Evolutionary conservation across 92 coral and sea anemone genomes (phyloP).

Genomic region (Epizoanthus rinbou): DNA sequence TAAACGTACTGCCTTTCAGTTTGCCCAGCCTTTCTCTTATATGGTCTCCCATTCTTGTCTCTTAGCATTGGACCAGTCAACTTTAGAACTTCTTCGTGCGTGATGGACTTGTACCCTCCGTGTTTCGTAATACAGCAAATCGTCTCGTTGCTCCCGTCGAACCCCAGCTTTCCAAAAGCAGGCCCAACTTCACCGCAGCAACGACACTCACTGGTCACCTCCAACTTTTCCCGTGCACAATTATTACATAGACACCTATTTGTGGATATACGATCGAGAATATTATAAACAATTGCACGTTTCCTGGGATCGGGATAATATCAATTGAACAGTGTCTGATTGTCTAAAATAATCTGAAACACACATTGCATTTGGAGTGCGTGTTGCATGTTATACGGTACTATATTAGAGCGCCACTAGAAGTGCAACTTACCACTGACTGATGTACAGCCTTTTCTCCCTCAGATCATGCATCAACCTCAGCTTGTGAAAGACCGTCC

Average conservation of each 20-base stretch:
- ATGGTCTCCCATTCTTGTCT: too few relatives aligned
- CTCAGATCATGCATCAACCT: conserved; percentile 26
- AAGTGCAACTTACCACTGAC: conserved; percentile 21
- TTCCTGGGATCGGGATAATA: conserved; percentile 11
- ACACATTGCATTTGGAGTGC: conserved; percentile 12
- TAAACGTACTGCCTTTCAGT: conserved; percentile 10
- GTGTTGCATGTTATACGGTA: conserved; percentile 13
- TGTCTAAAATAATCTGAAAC: not conserved
- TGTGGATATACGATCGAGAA: conserved; percentile 16
- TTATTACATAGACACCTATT: conserved; percentile 9
- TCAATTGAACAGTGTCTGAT: conserved; percentile 5
- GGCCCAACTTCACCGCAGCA: not conserved
- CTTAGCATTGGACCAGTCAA: too few relatives aligned
- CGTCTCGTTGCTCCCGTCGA: not conserved
- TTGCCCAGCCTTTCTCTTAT: not conserved
- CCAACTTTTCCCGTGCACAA: not conserved
- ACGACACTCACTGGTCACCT: conserved; percentile 1
- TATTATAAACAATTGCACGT: not conserved
- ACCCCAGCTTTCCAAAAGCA: not conserved
- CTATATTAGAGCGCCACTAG: conserved; percentile 23
- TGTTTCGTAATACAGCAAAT: not conserved
- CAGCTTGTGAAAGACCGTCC: conserved; percentile 23
- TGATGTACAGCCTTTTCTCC: conserved; percentile 22
- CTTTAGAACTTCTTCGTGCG: too few relatives aligned
- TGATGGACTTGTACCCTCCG: too few relatives aligned